A percentile compares a stretch with the other conserved stretches of the same genome.
These are phyloP conservation scores for Brachionus manjavacas DNA, from an alignment of 1,140 invertebrate genomes.

Conservation along the genomic window DNA sequence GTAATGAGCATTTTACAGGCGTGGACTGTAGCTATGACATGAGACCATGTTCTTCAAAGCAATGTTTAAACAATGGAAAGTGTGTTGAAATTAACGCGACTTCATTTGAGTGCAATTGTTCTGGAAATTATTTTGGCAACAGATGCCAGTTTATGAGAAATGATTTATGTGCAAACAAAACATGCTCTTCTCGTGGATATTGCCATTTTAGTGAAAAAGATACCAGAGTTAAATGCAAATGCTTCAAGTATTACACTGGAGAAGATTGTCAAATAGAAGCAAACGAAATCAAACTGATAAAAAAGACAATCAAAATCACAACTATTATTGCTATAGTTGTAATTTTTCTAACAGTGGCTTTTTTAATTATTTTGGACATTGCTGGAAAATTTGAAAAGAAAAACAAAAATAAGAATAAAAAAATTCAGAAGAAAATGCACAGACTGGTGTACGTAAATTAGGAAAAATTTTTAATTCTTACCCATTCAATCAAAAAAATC, in stretches of 20 bases:
- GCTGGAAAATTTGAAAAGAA: not conserved
- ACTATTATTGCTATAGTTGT: not conserved
- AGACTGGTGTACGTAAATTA: not conserved
- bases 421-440: not conserved
- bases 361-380: not conserved
- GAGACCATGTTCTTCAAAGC: not conserved
- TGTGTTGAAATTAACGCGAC: not conserved
- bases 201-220: not conserved
- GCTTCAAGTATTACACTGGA: not conserved
- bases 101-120: not conserved
- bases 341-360: not conserved
- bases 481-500: too few species aligned
- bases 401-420: not conserved
- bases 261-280: not conserved
- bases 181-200: not conserved
- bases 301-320: not conserved
- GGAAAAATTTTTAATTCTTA: too few species aligned
- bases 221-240: not conserved
- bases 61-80: not conserved
- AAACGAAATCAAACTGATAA: not conserved
- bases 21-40: not conserved
- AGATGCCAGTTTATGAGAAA: not conserved
- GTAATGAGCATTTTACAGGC: not conserved
- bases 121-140: not conserved
- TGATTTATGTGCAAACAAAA: not conserved